These are phyloP conservation scores for Xylocopa sonorina DNA, from an alignment of 1,140 invertebrate genomes.

Conservation along the genomic window DNA sequence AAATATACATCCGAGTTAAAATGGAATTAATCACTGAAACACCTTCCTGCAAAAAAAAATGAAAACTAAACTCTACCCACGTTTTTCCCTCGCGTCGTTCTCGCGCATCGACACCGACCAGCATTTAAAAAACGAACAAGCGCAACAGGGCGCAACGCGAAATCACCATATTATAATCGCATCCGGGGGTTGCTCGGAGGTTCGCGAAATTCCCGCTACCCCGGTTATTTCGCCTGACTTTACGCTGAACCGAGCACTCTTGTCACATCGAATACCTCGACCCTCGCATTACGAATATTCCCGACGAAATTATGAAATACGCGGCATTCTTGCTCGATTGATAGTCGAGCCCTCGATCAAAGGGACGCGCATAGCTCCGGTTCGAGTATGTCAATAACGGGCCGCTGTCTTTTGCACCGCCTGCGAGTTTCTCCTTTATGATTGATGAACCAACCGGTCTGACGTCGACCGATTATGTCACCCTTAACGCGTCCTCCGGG, in stretches of 20 bases:
- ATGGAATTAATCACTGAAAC: too few species aligned
- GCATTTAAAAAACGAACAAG: background rate
- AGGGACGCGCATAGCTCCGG: constrained; percentile 17
- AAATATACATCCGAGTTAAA: too few species aligned
- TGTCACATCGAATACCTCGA: constrained; percentile 22
- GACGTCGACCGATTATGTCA: constrained; percentile 17
- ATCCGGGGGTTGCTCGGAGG: background rate
- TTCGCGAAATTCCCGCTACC: background rate
- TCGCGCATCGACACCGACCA: too few species aligned
- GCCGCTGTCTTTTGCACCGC: constrained; percentile 17
- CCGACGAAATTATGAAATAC: constrained; percentile 35
- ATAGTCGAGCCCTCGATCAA: constrained; percentile 34
- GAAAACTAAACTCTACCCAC: too few species aligned
- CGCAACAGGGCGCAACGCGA: background rate
- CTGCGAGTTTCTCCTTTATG: constrained; percentile 32
- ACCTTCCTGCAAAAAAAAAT: too few species aligned
- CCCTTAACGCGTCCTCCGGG: background rate
- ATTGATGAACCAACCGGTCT: constrained; percentile 40
- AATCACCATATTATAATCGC: too few species aligned
- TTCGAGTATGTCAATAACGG: constrained; percentile 48
- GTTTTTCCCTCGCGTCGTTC: too few species aligned
- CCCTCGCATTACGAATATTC: constrained; percentile 27
- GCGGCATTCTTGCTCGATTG: constrained; percentile 32
- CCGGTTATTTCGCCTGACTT: too few species aligned
- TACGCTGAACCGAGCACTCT: background rate